Percentiles rank a stretch among this genome's conserved stretches.
Evolutionary conservation across 2,113 vertebrate species (phyloP).

Genomic region (Solea senegalensis): DNA sequence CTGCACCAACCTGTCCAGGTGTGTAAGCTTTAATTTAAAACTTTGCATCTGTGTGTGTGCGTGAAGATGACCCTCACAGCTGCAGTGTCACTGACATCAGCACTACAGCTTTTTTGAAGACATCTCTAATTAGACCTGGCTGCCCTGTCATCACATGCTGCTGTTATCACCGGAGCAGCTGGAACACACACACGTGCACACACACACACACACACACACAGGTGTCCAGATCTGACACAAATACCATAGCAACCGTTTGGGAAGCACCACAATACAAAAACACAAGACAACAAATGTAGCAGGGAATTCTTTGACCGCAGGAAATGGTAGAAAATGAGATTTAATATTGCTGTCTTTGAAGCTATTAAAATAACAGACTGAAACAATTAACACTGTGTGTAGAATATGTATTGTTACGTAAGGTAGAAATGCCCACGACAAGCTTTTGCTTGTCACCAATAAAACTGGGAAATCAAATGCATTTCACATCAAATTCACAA

Average conservation of each 20-base stretch:
- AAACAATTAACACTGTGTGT: no score
- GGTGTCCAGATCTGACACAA: conserved; percentile 44
- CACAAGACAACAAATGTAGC: conserved; percentile 21
- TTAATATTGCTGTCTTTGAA: neutral
- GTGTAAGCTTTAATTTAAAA: conserved; percentile 32
- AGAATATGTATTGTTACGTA: no score
- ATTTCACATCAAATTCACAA: no score
- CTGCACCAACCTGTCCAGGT: conserved; percentile 53
- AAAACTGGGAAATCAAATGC: no score
- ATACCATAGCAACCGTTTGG: conserved; percentile 45
- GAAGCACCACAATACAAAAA: conserved; percentile 22
- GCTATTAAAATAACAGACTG: no score
- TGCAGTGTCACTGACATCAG: conserved; percentile 75
- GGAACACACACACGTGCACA: conserved; percentile 24
- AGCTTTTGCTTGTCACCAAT: no score
- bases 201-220: conserved; percentile 44
- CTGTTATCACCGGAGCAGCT: conserved; percentile 63
- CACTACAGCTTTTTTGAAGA: conserved; percentile 40
- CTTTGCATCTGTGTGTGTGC: conserved; percentile 4
- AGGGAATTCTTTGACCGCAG: neutral
- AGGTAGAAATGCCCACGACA: no score
- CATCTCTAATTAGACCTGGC: conserved; percentile 73
- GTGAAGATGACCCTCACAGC: conserved; percentile 64
- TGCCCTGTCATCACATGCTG: conserved; percentile 76
- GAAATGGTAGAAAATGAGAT: neutral